Base-by-base conservation (phyloP, 2,888 invertebrate genomes). In the Harmothoe impar region DNA sequence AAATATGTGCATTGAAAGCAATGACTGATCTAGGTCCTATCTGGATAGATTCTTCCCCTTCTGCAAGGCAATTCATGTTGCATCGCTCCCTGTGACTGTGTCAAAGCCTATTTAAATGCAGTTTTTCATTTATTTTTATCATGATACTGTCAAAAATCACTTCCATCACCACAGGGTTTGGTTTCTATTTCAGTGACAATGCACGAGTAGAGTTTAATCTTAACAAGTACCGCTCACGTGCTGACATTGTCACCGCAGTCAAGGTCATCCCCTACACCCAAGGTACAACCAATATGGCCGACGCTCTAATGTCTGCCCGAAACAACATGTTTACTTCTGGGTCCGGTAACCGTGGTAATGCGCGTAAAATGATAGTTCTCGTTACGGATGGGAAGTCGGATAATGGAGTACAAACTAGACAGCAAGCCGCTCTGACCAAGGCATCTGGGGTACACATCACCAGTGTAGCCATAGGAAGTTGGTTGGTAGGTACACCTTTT, bases 301-400 rank as follows among this genome's bases (percentile, higher is more conserved):
- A 78, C n/a, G 91, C 91, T 0, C 72, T 91, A 43, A 78, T 43
- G 33, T 15, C n/a, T n/a, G 90, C 86, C 25, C 52, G 90, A 15
- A 78, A 81, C 54, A 29, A 12, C 31, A 91, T 91, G 56, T 90
- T 91, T 72, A 68, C 68, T 7, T 7, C 78, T 20, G 43, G 20
- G 0, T 15, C n/a, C 12, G 91, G 91, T 0, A 89, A 43, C 43
- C 90, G 91, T 0, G 5, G 15, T 10, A 29, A 52, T 29, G 89
- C 31, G 0, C 43, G n/a, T 7, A 84, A 91, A 15, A 23, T 91
- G 1, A 31, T 62, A 33, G 56, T 91, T 35, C n/a, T 91, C 15
- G 23, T 91, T 1, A 91, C 91, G 3, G 91, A 91, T 54, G 91
- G 91, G 17, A 90, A 54, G 12, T 91, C 91, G 0, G 89, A 91